Conservation (phyloP, 2,888 invertebrate genomes). For the Deilephila elpenor region DNA sequence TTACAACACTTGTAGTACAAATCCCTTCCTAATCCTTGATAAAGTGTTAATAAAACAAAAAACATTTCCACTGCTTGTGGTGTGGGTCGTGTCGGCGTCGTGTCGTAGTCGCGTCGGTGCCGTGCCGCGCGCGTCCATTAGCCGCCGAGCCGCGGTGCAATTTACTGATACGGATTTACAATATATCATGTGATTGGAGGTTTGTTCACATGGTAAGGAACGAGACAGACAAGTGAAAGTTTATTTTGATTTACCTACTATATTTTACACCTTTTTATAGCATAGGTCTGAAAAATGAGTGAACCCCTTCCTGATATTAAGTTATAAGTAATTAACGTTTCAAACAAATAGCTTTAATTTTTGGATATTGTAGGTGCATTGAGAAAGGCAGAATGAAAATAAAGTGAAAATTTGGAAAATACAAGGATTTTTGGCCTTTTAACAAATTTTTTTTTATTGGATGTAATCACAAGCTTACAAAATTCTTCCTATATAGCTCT, state of each 20-base stretch:
- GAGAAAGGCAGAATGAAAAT: too few species aligned
- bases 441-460: too few species aligned
- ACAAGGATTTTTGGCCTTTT: too few species aligned
- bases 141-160: slow-evolving; percentile 39
- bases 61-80: not conserved
- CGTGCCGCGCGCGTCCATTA: slow-evolving; percentile 15
- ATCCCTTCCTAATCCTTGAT: not conserved
- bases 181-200: slow-evolving; percentile 44
- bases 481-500: too few species aligned
- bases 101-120: not conserved
- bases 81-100: not conserved
- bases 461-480: too few species aligned
- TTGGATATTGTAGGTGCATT: not conserved
- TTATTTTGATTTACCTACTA: too few species aligned
- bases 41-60: not conserved
- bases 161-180: slow-evolving; percentile 41
- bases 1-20: slow-evolving; percentile 1
- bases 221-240: not conserved
- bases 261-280: too few species aligned
- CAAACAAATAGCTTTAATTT: too few species aligned
- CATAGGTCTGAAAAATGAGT: too few species aligned
- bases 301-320: too few species aligned
- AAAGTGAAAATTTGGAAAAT: too few species aligned
- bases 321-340: too few species aligned
- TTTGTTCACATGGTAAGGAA: not conserved